Evolutionary conservation across 2,888 invertebrate species (phyloP).

Genomic region (Hypolimnas misippus): DNA sequence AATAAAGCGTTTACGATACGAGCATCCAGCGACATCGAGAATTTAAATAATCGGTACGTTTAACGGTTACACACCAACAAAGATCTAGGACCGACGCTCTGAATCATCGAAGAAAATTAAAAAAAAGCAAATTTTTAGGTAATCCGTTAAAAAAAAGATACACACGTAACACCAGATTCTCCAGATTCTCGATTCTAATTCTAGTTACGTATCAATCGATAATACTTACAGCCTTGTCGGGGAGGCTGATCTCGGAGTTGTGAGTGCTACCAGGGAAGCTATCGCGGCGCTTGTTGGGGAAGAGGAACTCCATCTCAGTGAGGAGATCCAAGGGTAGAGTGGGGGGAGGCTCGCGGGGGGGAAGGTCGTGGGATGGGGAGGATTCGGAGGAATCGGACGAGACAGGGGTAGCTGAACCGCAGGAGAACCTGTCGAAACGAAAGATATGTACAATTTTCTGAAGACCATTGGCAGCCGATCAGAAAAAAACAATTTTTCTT

Average conservation of each 20-base stretch:
- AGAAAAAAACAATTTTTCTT: too few relatives aligned
- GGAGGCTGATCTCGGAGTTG: slow-evolving; percentile 58
- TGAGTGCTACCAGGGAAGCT: slow-evolving; percentile 63
- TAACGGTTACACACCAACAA: not conserved
- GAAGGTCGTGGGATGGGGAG: slow-evolving; percentile 61
- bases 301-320: slow-evolving; percentile 75
- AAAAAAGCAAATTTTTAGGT: not conserved
- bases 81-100: too few relatives aligned
- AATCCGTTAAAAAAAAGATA: not conserved
- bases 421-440: slow-evolving; percentile 62
- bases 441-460: slow-evolving; percentile 14
- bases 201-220: not conserved
- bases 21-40: slow-evolving; percentile 19
- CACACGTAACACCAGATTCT: not conserved
- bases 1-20: slow-evolving; percentile 27
- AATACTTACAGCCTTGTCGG: slow-evolving; percentile 70
- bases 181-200: slow-evolving; percentile 6
- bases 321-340: slow-evolving; percentile 71
- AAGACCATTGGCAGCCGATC: not conserved
- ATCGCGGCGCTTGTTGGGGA: slow-evolving; percentile 61
- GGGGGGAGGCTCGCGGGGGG: slow-evolving; percentile 57
- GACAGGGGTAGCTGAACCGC: slow-evolving; percentile 73
- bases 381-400: slow-evolving; percentile 73
- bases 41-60: slow-evolving; percentile 14
- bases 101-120: too few relatives aligned